phyloP scores from a whole-genome alignment of 1,140 invertebrate genomes.

The Vanessa atalanta region DNA sequence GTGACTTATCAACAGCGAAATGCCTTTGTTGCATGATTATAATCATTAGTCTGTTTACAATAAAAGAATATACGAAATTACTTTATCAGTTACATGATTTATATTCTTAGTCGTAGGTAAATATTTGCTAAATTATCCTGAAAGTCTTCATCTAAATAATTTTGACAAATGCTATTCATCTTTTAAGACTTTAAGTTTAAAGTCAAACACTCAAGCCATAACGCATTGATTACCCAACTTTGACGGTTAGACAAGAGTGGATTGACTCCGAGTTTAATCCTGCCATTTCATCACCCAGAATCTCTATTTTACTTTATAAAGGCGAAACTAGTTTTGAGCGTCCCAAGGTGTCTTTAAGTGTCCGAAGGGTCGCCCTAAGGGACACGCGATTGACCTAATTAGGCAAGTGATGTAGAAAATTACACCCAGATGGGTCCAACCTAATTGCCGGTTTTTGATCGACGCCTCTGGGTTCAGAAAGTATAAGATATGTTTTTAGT shows the following conservation, averaged over 20 bases:
- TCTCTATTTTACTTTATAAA: slow-evolving; percentile 37
- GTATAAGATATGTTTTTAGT: neutral
- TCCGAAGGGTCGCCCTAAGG: slow-evolving; percentile 43
- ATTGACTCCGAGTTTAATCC: slow-evolving; percentile 29
- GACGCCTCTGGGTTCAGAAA: slow-evolving; percentile 17
- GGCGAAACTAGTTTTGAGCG: slow-evolving; percentile 40
- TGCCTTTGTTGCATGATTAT: too few relatives aligned
- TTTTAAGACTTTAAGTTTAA: neutral
- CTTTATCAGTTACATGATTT: too few relatives aligned
- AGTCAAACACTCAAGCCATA: neutral
- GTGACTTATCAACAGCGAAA: too few relatives aligned
- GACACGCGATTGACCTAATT: slow-evolving; percentile 66
- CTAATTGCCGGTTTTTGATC: slow-evolving; percentile 22
- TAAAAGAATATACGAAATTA: too few relatives aligned
- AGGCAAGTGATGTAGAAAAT: slow-evolving; percentile 71
- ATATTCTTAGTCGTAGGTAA: too few relatives aligned
- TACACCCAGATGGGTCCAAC: slow-evolving; percentile 39
- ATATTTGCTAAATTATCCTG: too few relatives aligned
- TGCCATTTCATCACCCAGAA: slow-evolving; percentile 31
- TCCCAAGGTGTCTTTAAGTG: slow-evolving; percentile 47
- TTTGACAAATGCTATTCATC: neutral
- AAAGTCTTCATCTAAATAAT: neutral
- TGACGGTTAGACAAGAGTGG: slow-evolving; percentile 18
- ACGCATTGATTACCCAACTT: neutral
- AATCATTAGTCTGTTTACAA: too few relatives aligned